Evolutionary conservation across 1,140 invertebrate species (phyloP).

Genomic region (Drosophila biarmipes): DNA sequence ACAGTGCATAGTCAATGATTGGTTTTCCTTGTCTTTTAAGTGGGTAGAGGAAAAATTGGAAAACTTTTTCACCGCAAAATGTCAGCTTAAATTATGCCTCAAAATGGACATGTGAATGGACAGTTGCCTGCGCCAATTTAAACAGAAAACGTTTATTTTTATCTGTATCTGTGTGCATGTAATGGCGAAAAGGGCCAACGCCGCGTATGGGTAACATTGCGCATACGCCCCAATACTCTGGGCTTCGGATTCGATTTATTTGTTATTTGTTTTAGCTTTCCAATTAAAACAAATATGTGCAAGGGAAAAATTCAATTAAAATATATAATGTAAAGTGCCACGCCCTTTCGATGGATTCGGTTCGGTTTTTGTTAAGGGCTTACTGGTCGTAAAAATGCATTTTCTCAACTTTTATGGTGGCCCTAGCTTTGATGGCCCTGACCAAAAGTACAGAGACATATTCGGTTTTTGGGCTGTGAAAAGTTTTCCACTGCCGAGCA

Average conservation of each 20-base stretch:
- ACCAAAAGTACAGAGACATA: slow-evolving; percentile 41
- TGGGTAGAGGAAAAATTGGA: slow-evolving; percentile 28
- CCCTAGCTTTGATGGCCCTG: slow-evolving; percentile 35
- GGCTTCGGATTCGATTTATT: slow-evolving; percentile 19
- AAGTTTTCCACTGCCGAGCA: too few relatives aligned
- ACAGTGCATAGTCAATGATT: slow-evolving; percentile 30
- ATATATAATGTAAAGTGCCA: slow-evolving; percentile 23
- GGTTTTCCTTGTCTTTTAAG: slow-evolving; percentile 14
- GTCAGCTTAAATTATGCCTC: slow-evolving; percentile 72
- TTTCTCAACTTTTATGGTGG: slow-evolving; percentile 17
- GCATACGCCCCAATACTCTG: slow-evolving; percentile 46
- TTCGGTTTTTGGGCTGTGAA: too few relatives aligned
- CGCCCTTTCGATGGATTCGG: slow-evolving; percentile 14
- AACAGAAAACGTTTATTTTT: slow-evolving; percentile 20
- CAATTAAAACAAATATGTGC: slow-evolving; percentile 39
- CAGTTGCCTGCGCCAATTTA: slow-evolving; percentile 62
- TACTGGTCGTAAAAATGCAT: slow-evolving; percentile 18
- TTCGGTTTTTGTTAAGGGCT: not conserved
- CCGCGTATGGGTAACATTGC: slow-evolving; percentile 53
- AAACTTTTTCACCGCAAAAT: slow-evolving; percentile 53
- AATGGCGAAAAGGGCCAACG: slow-evolving; percentile 37
- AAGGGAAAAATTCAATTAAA: slow-evolving; percentile 43
- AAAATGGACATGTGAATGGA: slow-evolving; percentile 68
- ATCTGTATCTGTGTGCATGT: slow-evolving; percentile 14
- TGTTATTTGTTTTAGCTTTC: slow-evolving; percentile 49